phyloP scores from a whole-genome alignment of 2,113 vertebrate species.

The Micromys minutus region DNA sequence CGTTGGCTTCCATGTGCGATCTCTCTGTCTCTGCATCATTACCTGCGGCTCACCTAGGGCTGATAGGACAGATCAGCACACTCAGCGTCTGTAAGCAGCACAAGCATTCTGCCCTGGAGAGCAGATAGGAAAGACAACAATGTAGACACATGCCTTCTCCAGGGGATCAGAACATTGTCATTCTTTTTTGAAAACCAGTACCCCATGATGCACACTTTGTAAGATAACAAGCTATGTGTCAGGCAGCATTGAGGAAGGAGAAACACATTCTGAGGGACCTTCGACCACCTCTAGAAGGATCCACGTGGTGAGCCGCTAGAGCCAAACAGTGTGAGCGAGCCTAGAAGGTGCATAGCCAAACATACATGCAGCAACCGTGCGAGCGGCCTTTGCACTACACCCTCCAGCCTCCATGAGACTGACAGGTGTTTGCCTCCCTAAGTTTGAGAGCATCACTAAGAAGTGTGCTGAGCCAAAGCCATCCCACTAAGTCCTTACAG shows the following conservation, averaged over 20 bases:
- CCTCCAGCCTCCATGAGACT: neutral
- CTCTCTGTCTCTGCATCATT: neutral
- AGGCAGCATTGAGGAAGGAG: neutral
- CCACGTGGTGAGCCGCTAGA: fast-evolving
- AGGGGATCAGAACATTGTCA: neutral
- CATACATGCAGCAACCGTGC: neutral
- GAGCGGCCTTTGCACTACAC: neutral
- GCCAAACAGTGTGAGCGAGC: neutral
- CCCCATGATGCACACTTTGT: neutral
- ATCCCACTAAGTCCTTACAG: neutral
- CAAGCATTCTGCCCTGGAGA: neutral
- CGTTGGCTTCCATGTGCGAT: neutral
- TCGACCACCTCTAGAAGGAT: neutral
- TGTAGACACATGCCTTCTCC: neutral
- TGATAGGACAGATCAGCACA: neutral
- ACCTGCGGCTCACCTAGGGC: neutral
- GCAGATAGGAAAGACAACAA: neutral
- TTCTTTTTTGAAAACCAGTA: neutral
- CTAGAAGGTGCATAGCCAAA: neutral
- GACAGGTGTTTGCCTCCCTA: neutral
- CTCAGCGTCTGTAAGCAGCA: neutral
- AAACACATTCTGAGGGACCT: neutral
- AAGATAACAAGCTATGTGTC: neutral
- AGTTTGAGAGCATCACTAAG: neutral
- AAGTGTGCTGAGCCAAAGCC: neutral